Evolutionary conservation across 1,140 invertebrate genomes (phyloP).

Genomic region (Camponotus pennsylvanicus): DNA sequence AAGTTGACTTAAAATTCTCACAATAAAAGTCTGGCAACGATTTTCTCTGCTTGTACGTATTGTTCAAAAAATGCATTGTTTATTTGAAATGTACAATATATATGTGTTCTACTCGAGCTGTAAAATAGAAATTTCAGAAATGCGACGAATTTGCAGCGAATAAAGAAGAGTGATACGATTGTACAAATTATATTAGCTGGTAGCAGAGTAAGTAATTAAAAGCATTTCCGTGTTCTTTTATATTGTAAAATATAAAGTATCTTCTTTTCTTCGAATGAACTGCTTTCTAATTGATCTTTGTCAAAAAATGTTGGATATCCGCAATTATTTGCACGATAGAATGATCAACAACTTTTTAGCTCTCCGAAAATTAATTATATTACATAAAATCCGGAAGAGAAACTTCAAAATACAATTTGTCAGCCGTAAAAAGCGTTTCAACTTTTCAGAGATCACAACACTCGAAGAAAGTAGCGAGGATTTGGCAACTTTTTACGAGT

Average conservation of each 20-base stretch:
- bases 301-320: background rate
- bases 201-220: background rate
- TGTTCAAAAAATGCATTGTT: background rate
- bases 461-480: background rate
- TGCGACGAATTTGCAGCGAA: background rate
- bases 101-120: background rate
- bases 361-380: conserved; percentile 12
- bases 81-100: background rate
- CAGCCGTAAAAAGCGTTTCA: background rate
- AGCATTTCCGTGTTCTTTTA: no score
- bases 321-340: background rate
- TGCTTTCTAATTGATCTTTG: background rate
- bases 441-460: background rate
- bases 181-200: background rate
- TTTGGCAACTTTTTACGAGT: background rate
- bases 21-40: background rate
- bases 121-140: background rate
- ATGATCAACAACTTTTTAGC: background rate
- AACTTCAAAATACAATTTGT: background rate
- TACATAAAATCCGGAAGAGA: background rate
- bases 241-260: no score
- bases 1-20: background rate
- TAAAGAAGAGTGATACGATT: background rate
- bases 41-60: background rate
- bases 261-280: background rate